phyloP scores from a whole-genome alignment of 1,140 invertebrate species.

The Zaprionus tsacasi region DNA sequence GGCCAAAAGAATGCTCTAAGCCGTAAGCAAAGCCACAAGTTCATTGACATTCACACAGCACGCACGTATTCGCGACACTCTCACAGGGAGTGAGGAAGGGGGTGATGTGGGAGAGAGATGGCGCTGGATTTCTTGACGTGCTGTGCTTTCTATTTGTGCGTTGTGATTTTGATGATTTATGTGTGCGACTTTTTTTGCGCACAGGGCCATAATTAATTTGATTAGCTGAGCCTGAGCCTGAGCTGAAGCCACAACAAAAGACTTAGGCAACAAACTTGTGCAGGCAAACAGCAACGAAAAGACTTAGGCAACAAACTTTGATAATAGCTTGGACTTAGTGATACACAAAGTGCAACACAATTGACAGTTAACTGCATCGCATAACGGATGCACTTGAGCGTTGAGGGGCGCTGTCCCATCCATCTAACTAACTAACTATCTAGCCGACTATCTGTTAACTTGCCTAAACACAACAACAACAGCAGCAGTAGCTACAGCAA shows the following conservation, averaged over 20 bases:
- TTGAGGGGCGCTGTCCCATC: slow-evolving; percentile 58
- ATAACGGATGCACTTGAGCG: slow-evolving; percentile 81
- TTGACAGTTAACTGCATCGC: slow-evolving; percentile 58
- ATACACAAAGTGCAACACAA: slow-evolving; percentile 38
- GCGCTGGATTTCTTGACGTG: slow-evolving; percentile 14
- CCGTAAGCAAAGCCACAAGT: slow-evolving; percentile 59
- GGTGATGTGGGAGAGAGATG: neutral
- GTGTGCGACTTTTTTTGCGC: slow-evolving; percentile 30
- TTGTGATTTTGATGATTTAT: slow-evolving; percentile 57
- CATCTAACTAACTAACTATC: slow-evolving; percentile 26
- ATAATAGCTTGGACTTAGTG: slow-evolving; percentile 23
- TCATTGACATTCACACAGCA: slow-evolving; percentile 60
- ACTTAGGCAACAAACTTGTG: slow-evolving; percentile 46
- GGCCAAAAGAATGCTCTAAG: slow-evolving; percentile 77
- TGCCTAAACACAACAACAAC: slow-evolving; percentile 40
- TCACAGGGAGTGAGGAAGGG: slow-evolving; percentile 9
- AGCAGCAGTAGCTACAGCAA: slow-evolving; percentile 41
- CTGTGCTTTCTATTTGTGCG: slow-evolving; percentile 66
- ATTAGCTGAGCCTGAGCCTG: slow-evolving; percentile 51
- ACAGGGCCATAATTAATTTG: slow-evolving; percentile 53
- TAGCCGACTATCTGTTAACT: slow-evolving; percentile 61
- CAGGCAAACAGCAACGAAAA: slow-evolving; percentile 32
- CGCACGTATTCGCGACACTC: slow-evolving; percentile 61
- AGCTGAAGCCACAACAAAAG: slow-evolving; percentile 31
- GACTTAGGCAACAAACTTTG: slow-evolving; percentile 60